Conservation (phyloP, 92 coral and sea anemone genomes). For the Pocillopora meandrina region DNA sequence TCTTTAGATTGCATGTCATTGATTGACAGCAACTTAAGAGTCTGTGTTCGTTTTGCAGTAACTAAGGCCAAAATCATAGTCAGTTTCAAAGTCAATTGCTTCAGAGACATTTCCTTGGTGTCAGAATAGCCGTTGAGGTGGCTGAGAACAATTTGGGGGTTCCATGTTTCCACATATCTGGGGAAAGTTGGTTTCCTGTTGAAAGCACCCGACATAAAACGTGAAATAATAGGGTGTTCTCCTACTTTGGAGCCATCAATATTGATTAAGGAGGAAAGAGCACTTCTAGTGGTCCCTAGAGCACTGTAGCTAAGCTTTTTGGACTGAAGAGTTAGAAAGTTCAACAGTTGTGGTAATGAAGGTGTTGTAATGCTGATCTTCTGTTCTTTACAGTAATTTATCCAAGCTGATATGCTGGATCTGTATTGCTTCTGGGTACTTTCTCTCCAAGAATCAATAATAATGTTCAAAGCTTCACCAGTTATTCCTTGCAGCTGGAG, state of each 20-base stretch:
- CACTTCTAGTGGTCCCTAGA: conserved; percentile 31
- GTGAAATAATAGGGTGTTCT: conserved; percentile 42
- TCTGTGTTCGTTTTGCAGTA: conserved; percentile 59
- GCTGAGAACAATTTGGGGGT: conserved; percentile 42
- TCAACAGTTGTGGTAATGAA: neutral
- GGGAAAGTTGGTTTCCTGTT: conserved; percentile 53
- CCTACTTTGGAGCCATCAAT: conserved; percentile 41
- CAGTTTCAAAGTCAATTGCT: conserved; percentile 44
- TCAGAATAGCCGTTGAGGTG: conserved; percentile 19
- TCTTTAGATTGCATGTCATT: conserved; percentile 31
- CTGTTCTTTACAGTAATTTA: conserved; percentile 10
- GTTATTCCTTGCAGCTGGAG: conserved; percentile 22
- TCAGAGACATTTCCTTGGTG: conserved; percentile 26
- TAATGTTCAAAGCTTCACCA: conserved; percentile 39
- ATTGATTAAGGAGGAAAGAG: conserved; percentile 44
- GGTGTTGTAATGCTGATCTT: conserved; percentile 19
- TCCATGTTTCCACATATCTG: conserved; percentile 50
- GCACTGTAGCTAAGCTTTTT: conserved; percentile 39
- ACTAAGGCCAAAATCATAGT: conserved; percentile 53
- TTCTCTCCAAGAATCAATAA: conserved; percentile 39
- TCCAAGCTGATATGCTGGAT: conserved; percentile 7
- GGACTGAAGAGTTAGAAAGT: neutral
- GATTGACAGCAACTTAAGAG: conserved; percentile 36
- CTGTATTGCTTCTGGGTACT: conserved; percentile 43
- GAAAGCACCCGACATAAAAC: conserved; percentile 54